Evolutionary conservation across 2,113 vertebrate species (phyloP), one percentile per base, ranked within the genome.

Genomic region (Xiphophorus hellerii): DNA sequence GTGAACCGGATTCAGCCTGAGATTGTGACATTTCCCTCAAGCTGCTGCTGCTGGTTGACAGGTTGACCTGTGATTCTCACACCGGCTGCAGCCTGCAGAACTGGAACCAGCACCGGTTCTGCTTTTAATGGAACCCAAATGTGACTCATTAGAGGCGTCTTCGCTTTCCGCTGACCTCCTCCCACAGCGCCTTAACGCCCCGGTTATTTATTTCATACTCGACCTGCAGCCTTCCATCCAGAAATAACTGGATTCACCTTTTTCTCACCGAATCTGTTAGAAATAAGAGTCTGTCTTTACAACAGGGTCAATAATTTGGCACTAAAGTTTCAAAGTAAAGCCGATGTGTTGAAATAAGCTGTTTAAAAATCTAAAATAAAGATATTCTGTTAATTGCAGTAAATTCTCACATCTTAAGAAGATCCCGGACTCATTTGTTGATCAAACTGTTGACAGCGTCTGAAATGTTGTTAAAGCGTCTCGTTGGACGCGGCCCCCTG

Each of bases 131-230:
- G 10, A 3, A 10, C 33, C 58, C 51, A 33, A 84, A 42, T 81
- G 74, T 54, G 15, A 22, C 70, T 80, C 63, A 80, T 88, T 83
- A 74, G 64, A 14, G 65, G n/a, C 8, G 66, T 64, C 75, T 70
- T 79, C 70, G 25, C 62, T 70, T 74, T 37, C 31, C 72, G 77
- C 80, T 60, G 66, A 66, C 29, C 69, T 35, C 25, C 39, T 12
- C 17, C 13, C 71, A 13, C 22, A 51, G 39, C 29, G 28, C 28
- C 3, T 31, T 1, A 48, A 66, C 11, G 67, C 65, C n/a, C 5
- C 67, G 25, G 17, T 9, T 44, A 11, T 60, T 20, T 20, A 17
- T 29, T 39, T 27, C 27, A 61, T 37, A 15, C 48, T 61, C 51
- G 2, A n/a, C 35, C 22, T 58, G 22, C 31, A 10, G 11, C n/a